Conservation (phyloP, 2,113 vertebrate species). For the Heloderma charlesbogerti region DNA sequence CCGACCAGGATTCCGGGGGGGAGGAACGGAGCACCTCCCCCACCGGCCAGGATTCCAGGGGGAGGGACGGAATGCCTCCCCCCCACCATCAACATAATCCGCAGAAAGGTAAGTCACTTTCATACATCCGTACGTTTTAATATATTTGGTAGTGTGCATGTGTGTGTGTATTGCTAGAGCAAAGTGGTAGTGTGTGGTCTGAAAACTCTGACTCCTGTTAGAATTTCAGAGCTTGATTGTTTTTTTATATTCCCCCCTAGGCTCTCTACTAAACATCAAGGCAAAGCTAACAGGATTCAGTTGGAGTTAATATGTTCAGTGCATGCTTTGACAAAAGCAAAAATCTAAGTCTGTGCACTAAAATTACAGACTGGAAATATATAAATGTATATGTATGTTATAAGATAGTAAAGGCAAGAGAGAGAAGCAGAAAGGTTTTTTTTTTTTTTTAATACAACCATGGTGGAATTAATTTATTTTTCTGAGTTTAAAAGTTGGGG, state of each 20-base stretch:
- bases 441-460: too few species aligned
- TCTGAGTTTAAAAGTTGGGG: background rate
- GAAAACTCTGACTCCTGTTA: background rate
- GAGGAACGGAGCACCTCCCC: too few species aligned
- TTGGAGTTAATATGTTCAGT: slow-evolving; percentile 11
- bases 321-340: slow-evolving; percentile 1
- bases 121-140: too few species aligned
- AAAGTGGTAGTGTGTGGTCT: background rate
- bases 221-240: background rate
- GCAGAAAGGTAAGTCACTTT: too few species aligned
- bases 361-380: background rate
- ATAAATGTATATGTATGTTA: slow-evolving; percentile 4
- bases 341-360: background rate
- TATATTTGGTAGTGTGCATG: too few species aligned
- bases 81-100: too few species aligned
- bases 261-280: background rate
- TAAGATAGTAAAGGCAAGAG: background rate
- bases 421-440: background rate
- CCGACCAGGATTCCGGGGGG: too few species aligned
- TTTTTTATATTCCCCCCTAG: background rate
- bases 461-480: background rate
- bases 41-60: too few species aligned
- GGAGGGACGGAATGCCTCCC: too few species aligned
- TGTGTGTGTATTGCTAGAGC: background rate
- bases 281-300: background rate